Evolutionary conservation across 2,888 invertebrate species (phyloP), one percentile per base, ranked within the genome.

Genomic region (Lissonota sp.): DNA sequence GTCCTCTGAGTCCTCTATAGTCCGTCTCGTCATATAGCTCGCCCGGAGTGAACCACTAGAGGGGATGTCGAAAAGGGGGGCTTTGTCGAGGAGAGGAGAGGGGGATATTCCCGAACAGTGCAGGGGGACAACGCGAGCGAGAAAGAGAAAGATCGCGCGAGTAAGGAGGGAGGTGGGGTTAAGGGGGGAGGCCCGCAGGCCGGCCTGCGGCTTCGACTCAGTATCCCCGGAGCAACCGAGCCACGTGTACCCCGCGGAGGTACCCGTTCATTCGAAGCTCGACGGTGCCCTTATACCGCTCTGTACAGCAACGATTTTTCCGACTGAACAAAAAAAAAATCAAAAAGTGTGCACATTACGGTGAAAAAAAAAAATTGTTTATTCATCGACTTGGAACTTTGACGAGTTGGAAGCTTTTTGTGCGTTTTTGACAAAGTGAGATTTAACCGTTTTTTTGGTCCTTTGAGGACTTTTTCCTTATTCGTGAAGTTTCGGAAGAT

Each of bases 221-320:
- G 92, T 92, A 90, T 92, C 91, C 93, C 93, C 91, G 92, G 92
- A 91, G 92, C 92, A 91, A 93, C 92, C 92, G 92, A 91, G 91
- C 90, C 90, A 91, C 90, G 89, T 90, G 91, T 92, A 93, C 91
- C 93, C 93, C 91, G 92, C 84, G 88, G 86, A 89, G 84, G 86
- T 84, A 81, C 83, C 71, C 57, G 83, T 77, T 66, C 78, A 74
- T 75, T 67, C 58, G 69, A 73, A 73, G 64, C 71, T 71, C 74
- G 51, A 73, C 62, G 66, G 76, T 71, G 66, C 40, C 44, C 42
- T 46, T 58, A n/a, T n/a, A n/a, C n/a, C n/a, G n/a, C n/a, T n/a
- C n/a, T n/a, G n/a, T n/a, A 63, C 53, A 53, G 64, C 81, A 51
- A 62, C 46, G n/a, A 12, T 53, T 14, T 14, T 53, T 53, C 12